Conservation (phyloP, 2,113 vertebrate species). For the Brachypodius melanocephalos region DNA sequence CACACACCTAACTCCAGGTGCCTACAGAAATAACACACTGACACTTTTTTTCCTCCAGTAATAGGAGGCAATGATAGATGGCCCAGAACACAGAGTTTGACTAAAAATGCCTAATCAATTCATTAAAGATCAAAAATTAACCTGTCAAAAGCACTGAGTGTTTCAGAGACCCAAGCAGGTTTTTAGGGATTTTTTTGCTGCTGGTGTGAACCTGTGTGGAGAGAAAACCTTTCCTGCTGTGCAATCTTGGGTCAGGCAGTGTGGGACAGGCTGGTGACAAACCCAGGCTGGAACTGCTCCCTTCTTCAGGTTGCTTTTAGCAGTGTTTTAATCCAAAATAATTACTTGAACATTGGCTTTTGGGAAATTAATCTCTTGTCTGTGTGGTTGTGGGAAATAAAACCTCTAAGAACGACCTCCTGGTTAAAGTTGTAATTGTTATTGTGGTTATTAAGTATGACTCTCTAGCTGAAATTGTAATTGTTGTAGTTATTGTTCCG, state of each 20-base stretch:
- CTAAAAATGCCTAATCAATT: not conserved
- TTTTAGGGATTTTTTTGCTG: not conserved
- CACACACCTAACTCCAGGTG: not conserved
- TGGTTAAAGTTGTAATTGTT: too few relatives aligned
- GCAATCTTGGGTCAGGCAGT: not conserved
- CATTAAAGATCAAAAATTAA: not conserved
- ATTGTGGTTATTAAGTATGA: too few relatives aligned
- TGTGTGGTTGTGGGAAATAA: too few relatives aligned
- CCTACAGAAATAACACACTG: not conserved
- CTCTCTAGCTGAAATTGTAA: too few relatives aligned
- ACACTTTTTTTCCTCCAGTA: not conserved
- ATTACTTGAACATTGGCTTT: not conserved
- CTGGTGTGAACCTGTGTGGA: rapidly evolving
- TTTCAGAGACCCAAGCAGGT: not conserved
- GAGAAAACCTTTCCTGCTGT: not conserved
- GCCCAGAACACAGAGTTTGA: not conserved
- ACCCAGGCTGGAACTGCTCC: not conserved
- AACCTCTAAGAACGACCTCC: too few relatives aligned
- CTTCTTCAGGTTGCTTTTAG: not conserved
- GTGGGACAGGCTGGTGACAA: not conserved
- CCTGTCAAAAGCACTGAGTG: not conserved
- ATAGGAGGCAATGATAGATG: not conserved
- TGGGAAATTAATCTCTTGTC: not conserved
- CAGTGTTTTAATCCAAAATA: not conserved
- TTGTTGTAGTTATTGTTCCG: too few relatives aligned